Conservation (phyloP, 2,797 vertebrate species). For the Simalia tracyae region DNA sequence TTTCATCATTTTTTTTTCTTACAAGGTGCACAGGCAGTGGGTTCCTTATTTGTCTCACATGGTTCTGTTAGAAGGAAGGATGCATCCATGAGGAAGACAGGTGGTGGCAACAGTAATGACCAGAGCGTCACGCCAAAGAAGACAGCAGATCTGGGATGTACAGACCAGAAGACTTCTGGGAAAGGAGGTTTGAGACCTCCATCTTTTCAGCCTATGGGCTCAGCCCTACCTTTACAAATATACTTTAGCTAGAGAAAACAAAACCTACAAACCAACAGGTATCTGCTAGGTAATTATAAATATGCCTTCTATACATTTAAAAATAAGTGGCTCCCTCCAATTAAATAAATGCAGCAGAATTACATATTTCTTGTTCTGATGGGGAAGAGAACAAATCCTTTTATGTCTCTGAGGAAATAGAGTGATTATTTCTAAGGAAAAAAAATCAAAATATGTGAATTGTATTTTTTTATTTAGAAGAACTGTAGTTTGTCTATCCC, state of each 20-base stretch:
- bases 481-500: not conserved
- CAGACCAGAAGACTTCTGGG: no score
- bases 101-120: not conserved
- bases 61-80: not conserved
- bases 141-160: no score
- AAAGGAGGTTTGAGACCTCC: no score
- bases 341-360: not conserved
- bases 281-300: not conserved
- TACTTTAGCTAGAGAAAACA: not conserved
- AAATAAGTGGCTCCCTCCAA: not conserved
- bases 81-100: not conserved
- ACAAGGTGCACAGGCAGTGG: not conserved
- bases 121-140: not conserved
- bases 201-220: no score
- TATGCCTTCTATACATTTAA: not conserved
- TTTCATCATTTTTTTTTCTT: not conserved
- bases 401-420: not conserved
- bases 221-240: not conserved
- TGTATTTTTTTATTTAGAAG: slow-evolving; percentile 18
- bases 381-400: not conserved
- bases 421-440: not conserved
- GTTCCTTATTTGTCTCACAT: not conserved
- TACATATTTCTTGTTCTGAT: not conserved
- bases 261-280: not conserved
- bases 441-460: not conserved